Evolutionary conservation across 2,888 invertebrate species (phyloP).

Genomic region (Podabrus alpinus): DNA sequence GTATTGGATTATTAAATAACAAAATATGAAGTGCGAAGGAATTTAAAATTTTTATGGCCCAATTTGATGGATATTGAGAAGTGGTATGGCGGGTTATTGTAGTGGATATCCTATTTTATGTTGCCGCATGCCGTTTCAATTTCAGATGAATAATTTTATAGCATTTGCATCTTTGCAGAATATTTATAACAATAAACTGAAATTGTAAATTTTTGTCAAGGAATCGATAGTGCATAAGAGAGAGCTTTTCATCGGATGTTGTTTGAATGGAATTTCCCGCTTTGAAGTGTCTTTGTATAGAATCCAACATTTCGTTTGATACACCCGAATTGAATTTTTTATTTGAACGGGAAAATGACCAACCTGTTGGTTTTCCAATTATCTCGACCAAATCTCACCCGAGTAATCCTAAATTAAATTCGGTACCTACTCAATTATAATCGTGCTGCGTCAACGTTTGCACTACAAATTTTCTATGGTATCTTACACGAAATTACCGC

Average conservation of each 20-base stretch:
- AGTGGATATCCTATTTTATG: not conserved
- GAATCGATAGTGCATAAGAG: not conserved
- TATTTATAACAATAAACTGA: not conserved
- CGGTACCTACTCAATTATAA: not conserved
- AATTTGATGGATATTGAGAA: not conserved
- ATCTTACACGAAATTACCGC: too few species aligned
- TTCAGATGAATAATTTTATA: not conserved
- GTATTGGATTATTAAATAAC: not conserved
- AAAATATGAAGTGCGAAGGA: not conserved
- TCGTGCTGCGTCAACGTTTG: not conserved
- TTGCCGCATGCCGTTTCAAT: not conserved
- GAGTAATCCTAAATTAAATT: not conserved
- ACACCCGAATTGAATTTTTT: not conserved
- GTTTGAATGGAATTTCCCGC: not conserved
- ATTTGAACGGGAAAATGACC: not conserved
- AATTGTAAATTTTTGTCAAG: not conserved
- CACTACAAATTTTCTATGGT: not conserved
- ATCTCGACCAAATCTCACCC: not conserved
- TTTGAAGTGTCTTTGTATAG: not conserved
- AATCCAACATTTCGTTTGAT: not conserved
- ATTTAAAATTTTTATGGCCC: not conserved
- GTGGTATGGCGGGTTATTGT: too few species aligned
- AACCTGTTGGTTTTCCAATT: not conserved
- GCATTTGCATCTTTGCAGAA: not conserved
- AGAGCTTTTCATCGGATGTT: not conserved